Evolutionary conservation across 2,888 invertebrate species (phyloP), one percentile per base, ranked within the genome.

Genomic region (Drosophila subquinaria): DNA sequence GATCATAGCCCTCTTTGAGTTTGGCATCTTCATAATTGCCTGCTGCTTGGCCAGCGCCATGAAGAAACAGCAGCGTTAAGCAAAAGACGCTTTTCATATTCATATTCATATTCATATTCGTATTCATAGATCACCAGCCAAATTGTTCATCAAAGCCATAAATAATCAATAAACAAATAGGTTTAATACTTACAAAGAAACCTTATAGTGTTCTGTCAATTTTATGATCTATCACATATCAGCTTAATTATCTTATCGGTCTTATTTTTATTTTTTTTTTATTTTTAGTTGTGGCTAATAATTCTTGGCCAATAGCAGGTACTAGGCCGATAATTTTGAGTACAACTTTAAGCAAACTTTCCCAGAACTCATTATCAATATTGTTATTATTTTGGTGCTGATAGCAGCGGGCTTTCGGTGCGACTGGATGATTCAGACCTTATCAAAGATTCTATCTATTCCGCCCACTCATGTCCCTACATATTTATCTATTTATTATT

Each of bases 11-110:
- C 95, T 94, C 73, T 92, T 95, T 84, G 96, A 96, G 95, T 93
- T 96, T 73, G 93, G 95, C 81, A 96, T 96, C 69, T 96, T 97
- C 67, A 94, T 97, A 84, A 96, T 97, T 92, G 96, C 97, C 59
- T 95, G 97, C 92, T 97, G 97, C 91, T 94, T 98, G 91, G 96
- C 96, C 76, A 96, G 96, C 92, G 96, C 96, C 89, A 96, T 98
- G 93, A 95, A 95, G 92, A 97, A 97, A 38, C 80, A 57, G 42
- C 80, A 57, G 11, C 65, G 20, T 6, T 76, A 61, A 77, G 51
- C 40, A 2, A 9, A 10, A 17, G 27, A 33, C 5, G 15, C 35
- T 33, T 27, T 48, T 23, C 30, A 38, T 61, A 8, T 40, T 9
- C 15, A 15, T 13, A 13, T 3, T 23, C 33, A 43, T 0, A n/a